Percentiles rank a stretch among this genome's conserved stretches.
These are phyloP conservation scores for Andrena dorsata DNA, from an alignment of 2,888 invertebrate genomes.

Conservation along the genomic window DNA sequence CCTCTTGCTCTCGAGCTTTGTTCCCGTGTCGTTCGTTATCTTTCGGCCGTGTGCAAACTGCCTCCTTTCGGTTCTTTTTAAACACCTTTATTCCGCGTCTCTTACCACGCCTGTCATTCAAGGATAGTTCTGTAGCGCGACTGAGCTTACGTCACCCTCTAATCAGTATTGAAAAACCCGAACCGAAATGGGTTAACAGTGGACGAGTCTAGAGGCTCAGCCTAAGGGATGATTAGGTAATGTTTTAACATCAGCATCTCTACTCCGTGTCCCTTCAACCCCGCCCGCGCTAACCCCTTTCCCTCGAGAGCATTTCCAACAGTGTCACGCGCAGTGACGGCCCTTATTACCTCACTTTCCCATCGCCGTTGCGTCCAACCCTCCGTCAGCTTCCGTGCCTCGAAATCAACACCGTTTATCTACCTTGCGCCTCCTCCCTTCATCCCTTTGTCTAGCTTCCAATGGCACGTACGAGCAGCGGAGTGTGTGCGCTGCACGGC, in stretches of 20 bases:
- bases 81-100: neutral
- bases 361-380: neutral
- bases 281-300: neutral
- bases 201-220: constrained; percentile 1
- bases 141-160: neutral
- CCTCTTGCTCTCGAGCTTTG: no score
- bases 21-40: neutral
- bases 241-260: neutral
- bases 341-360: constrained; percentile 44
- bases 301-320: constrained; percentile 20
- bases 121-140: neutral
- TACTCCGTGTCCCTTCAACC: constrained; percentile 10
- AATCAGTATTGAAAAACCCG: neutral
- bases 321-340: constrained; percentile 31
- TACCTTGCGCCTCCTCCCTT: neutral
- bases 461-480: constrained; percentile 22
- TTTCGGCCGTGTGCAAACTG: neutral
- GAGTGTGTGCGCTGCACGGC: constrained; percentile 41
- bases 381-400: neutral
- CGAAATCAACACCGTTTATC: constrained; percentile 29
- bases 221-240: constrained; percentile 15
- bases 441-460: constrained; percentile 3
- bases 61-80: neutral
- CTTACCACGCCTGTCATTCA: neutral
- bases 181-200: constrained; percentile 1